Evolutionary conservation across 2,888 invertebrate genomes (phyloP), one percentile per base, ranked within the genome.

Genomic region (Scaptomyza cyrtandrae): DNA sequence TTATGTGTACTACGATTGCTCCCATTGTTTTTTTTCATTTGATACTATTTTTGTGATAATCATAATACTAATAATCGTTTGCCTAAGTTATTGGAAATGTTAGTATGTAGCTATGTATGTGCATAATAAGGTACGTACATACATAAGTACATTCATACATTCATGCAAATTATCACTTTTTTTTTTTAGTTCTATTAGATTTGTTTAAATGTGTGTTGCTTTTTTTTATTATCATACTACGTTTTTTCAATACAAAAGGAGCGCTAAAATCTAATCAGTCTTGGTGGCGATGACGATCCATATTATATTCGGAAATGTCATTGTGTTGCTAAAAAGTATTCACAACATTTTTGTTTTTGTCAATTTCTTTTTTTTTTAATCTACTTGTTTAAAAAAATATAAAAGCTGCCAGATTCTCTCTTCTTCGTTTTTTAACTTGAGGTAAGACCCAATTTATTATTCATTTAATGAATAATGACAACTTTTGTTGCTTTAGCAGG

Each of bases 1-100:
- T 46, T 54, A 61, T 60, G 46, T 71, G 62, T 70, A 54, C 72
- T 75, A 76, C 48, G 54, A 46, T 35, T 54, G 33, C 50, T 52
- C 54, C 61, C 61, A 57, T 31, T 46, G 24, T 19, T 19, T 19
- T 19, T 27, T 39, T 44, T 48, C n/a, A 14, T 58, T 63, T 53
- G 19, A 39, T 53, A 46, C 27, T 50, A n/a, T 24, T 41, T 14
- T 3, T 5, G 19, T 55, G 14, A 31, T 33, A 16, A 16, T 41
- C 2, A 41, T 41, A 41, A 16, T 39, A 14, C 2, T 41, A 37
- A 16, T 13, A 49, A 29, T 43, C 5, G 6, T 35, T 64, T 35
- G 41, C 55, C 46, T 55, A 35, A 6, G 6, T 37, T 48, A 19
- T 7, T 27, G 43, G 46, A 19, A 19, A 41, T 48, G 48, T 60